Evolutionary conservation across 2,113 vertebrate genomes (phyloP).

Genomic region (Callipepla californica): DNA sequence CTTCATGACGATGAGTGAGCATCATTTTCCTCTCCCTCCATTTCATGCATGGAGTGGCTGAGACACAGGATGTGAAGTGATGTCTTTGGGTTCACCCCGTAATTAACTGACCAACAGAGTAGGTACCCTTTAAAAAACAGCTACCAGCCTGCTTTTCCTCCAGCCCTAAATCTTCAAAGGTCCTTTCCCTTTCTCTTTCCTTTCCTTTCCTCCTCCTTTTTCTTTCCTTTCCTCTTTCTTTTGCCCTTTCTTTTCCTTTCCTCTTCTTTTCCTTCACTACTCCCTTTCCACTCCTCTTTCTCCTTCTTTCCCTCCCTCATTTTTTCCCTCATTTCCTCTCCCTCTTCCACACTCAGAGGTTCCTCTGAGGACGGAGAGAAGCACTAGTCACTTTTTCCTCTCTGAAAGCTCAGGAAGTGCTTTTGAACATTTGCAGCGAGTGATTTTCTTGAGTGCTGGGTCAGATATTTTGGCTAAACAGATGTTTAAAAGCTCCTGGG

Average conservation of each 20-base stretch:
- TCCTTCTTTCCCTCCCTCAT: not conserved
- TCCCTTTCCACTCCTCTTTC: not conserved
- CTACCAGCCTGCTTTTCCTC: not conserved
- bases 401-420: not conserved
- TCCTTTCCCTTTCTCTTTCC: rapidly evolving
- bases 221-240: not conserved
- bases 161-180: too few species aligned
- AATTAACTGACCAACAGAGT: not conserved
- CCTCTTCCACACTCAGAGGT: too few species aligned
- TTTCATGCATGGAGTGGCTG: not conserved
- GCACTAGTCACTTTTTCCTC: not conserved
- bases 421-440: not conserved
- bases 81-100: not conserved
- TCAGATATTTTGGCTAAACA: conserved; percentile 14
- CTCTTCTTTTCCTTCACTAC: not conserved
- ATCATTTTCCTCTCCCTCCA: not conserved
- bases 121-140: not conserved
- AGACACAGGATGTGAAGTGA: not conserved
- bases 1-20: not conserved
- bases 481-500: not conserved
- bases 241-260: too few species aligned
- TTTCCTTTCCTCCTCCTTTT: not conserved
- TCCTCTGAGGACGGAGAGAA: not conserved
- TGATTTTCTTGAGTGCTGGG: not conserved
- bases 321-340: not conserved